A percentile compares a stretch with the other conserved stretches of the same genome.
phyloP scores from a whole-genome alignment of 2,888 invertebrate genomes.

The Agriopis leucophaearia region DNA sequence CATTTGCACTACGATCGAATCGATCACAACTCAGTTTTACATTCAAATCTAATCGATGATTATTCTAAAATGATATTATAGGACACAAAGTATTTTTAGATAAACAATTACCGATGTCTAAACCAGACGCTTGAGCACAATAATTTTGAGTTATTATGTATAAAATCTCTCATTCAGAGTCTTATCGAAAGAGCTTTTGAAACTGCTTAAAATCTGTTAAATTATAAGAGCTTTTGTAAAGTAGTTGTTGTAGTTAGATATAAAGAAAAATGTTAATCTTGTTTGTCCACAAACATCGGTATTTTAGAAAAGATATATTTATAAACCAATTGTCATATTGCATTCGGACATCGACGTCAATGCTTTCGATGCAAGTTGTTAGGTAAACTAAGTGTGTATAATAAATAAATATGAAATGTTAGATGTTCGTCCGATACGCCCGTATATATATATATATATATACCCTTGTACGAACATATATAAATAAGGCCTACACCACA shows the following conservation, averaged over 20 bases:
- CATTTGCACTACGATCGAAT: constrained; percentile 48
- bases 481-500: constrained; percentile 47
- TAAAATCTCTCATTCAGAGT: constrained; percentile 36
- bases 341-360: constrained; percentile 51
- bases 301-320: background rate
- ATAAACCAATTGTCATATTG: constrained; percentile 22
- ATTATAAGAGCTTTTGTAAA: constrained; percentile 80
- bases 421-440: constrained; percentile 51
- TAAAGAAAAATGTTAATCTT: constrained; percentile 53
- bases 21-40: constrained; percentile 42
- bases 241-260: constrained; percentile 72
- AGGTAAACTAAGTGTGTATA: constrained; percentile 30
- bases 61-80: constrained; percentile 30
- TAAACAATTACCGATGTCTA: constrained; percentile 25
- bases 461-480: constrained; percentile 37
- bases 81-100: constrained; percentile 31
- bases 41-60: constrained; percentile 37
- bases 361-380: constrained; percentile 49
- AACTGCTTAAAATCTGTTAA: constrained; percentile 74
- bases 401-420: constrained; percentile 45
- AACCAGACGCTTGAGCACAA: constrained; percentile 50
- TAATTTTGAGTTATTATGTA: constrained; percentile 50
- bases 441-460: too few species aligned
- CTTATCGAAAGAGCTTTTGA: constrained; percentile 72
- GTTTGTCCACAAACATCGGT: constrained; percentile 18